Base-by-base conservation (phyloP, 2,113 vertebrate genomes). In the Alligator mississippiensis region DNA sequence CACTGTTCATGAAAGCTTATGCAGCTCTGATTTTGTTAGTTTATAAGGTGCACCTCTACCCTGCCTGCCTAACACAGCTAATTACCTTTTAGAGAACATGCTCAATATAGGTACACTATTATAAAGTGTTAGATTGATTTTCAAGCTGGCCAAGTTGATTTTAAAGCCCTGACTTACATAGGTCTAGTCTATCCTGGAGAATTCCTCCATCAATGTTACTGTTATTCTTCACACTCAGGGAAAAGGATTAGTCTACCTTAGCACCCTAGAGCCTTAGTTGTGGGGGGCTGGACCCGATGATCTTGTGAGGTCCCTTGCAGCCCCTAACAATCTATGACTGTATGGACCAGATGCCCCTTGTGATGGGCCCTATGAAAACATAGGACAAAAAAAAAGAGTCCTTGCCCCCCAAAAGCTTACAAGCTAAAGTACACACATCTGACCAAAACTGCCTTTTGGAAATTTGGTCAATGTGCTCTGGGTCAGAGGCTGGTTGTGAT, bases 101-200 rank as follows among this genome's bases (percentile, higher is more conserved):
- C 47, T 47, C 47, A 47, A 47, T 9, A 47, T 47, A 9, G 47
- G 47, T 47, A 47, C 47, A 47, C 47, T 47, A 47, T 47, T 70
- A 18, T 21, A 70, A 70, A 70, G 12, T 34, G 18, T 18, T 30
- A 34, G 30, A 70, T 34, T 30, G 30, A 70, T 38, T 70, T 66
- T 4, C 34, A 82, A 60, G 66, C 54, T 9, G 1, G 82, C 38
- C 17, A n/a, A 15, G 58, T 58, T 74, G 28, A 19, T 90, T 55
- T 30, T 55, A n/a, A 82, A 90, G 24, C 59, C 66, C 54, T 24
- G 15, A 34, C 25, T 78, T 30, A 57, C n/a, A 18, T 1, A 2
- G 80, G 61, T 7, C 25, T 68, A 66, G 55, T 6, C 68, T 68
- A 30, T 38, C 1, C 0, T 11, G 7, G 1, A 0, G 2, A 84